Conservation (phyloP, 2,888 invertebrate species). For the Pyralis farinalis region DNA sequence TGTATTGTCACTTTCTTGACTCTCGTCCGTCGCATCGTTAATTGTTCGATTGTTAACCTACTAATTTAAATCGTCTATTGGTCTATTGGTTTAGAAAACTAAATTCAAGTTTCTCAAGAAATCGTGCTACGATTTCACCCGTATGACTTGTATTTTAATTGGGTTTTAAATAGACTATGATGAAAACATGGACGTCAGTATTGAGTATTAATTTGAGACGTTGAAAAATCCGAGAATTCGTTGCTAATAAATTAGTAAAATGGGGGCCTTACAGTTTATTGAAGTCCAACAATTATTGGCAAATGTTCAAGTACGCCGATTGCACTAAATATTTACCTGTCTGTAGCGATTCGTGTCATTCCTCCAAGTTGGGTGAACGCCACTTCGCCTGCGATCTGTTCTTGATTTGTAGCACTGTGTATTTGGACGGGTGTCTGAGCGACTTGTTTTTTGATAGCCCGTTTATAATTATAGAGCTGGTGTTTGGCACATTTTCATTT, state of each 20-base stretch:
- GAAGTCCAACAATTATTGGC: slow-evolving; percentile 25
- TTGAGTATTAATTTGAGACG: not conserved
- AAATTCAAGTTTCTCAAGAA: slow-evolving; percentile 37
- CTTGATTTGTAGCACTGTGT: slow-evolving; percentile 36
- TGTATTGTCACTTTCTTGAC: slow-evolving; percentile 71
- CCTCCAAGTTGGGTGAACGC: slow-evolving; percentile 37
- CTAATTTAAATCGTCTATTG: slow-evolving; percentile 63
- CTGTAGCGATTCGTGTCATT: slow-evolving; percentile 51
- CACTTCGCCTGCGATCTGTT: slow-evolving; percentile 23
- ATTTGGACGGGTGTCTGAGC: slow-evolving; percentile 43
- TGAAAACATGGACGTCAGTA: not conserved
- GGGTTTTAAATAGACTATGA: slow-evolving; percentile 17
- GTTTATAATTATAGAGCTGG: slow-evolving; percentile 55
- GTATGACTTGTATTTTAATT: slow-evolving; percentile 46
- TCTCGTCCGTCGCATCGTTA: slow-evolving; percentile 63
- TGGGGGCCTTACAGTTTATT: slow-evolving; percentile 57
- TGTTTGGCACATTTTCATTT: slow-evolving; percentile 59
- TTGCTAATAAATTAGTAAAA: slow-evolving; percentile 54
- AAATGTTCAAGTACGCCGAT: slow-evolving; percentile 63
- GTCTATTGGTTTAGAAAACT: slow-evolving; percentile 44
- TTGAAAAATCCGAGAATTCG: slow-evolving; percentile 30
- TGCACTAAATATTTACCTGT: slow-evolving; percentile 74
- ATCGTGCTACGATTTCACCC: slow-evolving; percentile 37
- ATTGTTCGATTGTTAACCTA: slow-evolving; percentile 71
- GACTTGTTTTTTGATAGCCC: slow-evolving; percentile 45